A percentile compares a stretch with the other conserved stretches of the same genome.
phyloP scores from a whole-genome alignment of 1,140 invertebrate species.

The Bombus soroeensis region DNA sequence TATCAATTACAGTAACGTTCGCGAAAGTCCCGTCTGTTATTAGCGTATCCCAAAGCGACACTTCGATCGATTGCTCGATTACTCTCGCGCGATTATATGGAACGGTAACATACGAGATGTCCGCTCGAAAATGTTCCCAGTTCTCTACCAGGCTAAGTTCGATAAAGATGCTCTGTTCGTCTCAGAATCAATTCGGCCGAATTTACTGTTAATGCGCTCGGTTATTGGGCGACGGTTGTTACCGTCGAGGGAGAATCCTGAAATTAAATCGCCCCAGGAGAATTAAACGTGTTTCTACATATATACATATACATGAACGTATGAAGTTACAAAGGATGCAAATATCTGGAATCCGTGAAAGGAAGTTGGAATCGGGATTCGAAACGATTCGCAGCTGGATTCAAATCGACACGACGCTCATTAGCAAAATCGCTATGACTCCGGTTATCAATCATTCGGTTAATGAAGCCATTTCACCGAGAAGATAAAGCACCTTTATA shows the following conservation, averaged over 20 bases:
- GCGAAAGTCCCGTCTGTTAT: not conserved
- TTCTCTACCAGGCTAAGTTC: too few species aligned
- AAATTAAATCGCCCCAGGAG: not conserved
- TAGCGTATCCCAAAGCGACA: not conserved
- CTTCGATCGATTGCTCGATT: slow-evolving; percentile 11
- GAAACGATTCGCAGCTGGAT: not conserved
- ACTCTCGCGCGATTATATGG: slow-evolving; percentile 17
- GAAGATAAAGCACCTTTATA: not conserved
- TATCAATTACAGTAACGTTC: slow-evolving; percentile 47
- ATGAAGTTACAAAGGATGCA: not conserved
- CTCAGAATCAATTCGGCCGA: not conserved
- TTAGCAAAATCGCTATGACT: not conserved
- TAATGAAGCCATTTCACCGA: not conserved
- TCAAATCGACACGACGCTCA: not conserved
- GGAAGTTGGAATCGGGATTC: not conserved
- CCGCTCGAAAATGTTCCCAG: not conserved
- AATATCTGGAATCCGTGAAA: not conserved
- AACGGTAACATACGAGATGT: slow-evolving; percentile 5
- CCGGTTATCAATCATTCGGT: not conserved
- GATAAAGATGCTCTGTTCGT: not conserved
- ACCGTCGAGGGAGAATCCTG: not conserved
- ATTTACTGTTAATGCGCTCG: not conserved
- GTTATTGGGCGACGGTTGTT: not conserved
- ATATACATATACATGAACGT: not conserved
- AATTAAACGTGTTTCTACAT: not conserved